Evolutionary conservation across 2,797 vertebrate genomes (phyloP), one percentile per base, ranked within the genome.

Genomic region (Siniperca obscura): DNA sequence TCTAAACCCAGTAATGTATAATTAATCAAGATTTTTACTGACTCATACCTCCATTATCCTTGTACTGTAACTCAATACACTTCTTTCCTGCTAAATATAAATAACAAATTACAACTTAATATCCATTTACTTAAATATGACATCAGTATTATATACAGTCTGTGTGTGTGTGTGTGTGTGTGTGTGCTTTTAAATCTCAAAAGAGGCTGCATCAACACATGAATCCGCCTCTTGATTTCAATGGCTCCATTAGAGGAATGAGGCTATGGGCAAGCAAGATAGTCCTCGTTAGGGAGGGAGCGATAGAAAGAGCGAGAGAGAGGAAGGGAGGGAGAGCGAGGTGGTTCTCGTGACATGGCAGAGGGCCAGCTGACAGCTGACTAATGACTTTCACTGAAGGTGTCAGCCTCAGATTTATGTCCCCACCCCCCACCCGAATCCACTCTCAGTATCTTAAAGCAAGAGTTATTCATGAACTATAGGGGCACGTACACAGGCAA

Each of bases 321-420:
- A 17, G 71, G 3, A 21, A 22, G 59, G 16, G 70, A 64, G 70
- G 22, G 60, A 27, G 74, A 46, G 64, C 0, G 52, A 74, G 83
- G 81, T 7, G 57, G 74, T 83, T 83, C 80, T 86, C 5, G 65
- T 90, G 89, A 87, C 83, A 82, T 94, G 91, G 93, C 90, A 81
- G 65, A 59, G 68, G 87, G 89, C 94, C 93, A 93, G 86, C 80
- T 92, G 92, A 92, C 86, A 78, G 93, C 91, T 94, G 94, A 95
- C 92, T 94, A 95, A 95, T 95, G 93, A 93, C 92, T 93, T 93
- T 94, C 91, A 93, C 91, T 91, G 91, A 89, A 83, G 85, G 86
- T 94, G 91, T 94, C 93, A 87, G 87, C 71, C 69, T 78, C 92
- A 93, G 93, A 95, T 95, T 95, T 94, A 94, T 95, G 89, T 85